Base-by-base conservation (phyloP, 1,140 invertebrate genomes). In the Neotoxoptera formosana region DNA sequence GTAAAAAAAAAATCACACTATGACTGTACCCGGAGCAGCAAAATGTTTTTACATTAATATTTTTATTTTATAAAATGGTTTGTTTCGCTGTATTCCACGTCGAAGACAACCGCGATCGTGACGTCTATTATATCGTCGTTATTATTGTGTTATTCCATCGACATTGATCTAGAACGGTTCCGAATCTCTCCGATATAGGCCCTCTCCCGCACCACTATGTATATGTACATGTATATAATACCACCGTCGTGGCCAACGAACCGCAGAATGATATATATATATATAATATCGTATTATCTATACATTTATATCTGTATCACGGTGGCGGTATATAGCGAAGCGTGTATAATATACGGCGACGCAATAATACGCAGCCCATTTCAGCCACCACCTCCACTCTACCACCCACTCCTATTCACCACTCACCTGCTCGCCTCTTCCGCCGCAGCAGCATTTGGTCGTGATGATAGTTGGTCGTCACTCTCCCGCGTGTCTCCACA, bases 401-500 rank as follows among this genome's bases (percentile, higher is more conserved):
- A 41, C 41, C 41, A 56, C 30, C 53, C 11, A 34, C 23, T 90
- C 51, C 34, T 45, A n/a, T 9, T 48, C 17, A 20, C 14, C 23
- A 23, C 9, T 81, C 11, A 0, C 21, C 36, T n/a, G 9, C 9
- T 81, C 11, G 0, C 21, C 36, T n/a, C 11, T 23, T n/a, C 21
- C 4, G 0, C 87, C 23, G n/a, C 34, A n/a, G 17, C 45, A 23
- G n/a, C 20, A 47, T 53, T 34, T 81, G 34, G 45, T 91, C 90
- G 67, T 91, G 90, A 91, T 91, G 67, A 41, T 91, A 25, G 36
- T 47, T 83, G n/a, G 45, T 83, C 9, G 30, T 89, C 87, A 20
- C 56, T 76, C 67, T 48, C 23, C 51, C 25, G 41, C 25, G 34
- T 83, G 45, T 91, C 90, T 92, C 45, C 76, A 41, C 76, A 34